phyloP scores from a whole-genome alignment of 1,140 invertebrate species.

The Rhynchophorus ferrugineus region DNA sequence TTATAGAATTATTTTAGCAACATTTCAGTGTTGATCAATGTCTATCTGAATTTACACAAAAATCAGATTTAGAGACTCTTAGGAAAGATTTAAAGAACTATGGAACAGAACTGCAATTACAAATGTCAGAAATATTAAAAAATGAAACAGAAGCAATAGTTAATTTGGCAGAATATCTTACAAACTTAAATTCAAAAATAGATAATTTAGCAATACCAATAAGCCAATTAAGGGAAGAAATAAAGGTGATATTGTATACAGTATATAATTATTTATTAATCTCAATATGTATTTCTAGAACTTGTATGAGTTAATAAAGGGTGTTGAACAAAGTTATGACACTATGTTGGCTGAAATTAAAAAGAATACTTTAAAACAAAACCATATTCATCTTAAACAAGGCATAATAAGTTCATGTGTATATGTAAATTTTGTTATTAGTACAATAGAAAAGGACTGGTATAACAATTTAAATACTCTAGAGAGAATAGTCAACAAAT shows the following conservation, averaged over 20 bases:
- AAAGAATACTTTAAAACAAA: conserved; percentile 25
- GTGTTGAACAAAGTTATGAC: conserved; percentile 24
- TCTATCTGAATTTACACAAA: conserved; percentile 31
- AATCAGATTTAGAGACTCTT: conserved; percentile 32
- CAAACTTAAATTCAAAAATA: conserved; percentile 33
- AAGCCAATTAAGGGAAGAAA: conserved; percentile 33
- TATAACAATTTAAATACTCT: conserved; percentile 35
- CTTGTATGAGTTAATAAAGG: conserved; percentile 26
- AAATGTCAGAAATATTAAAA: conserved; percentile 36
- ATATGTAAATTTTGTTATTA: conserved; percentile 32
- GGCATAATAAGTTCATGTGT: conserved; percentile 26
- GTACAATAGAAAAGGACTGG: conserved; percentile 17
- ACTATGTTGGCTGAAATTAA: conserved; percentile 25
- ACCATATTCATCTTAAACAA: conserved; percentile 29
- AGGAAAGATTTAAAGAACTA: conserved; percentile 32
- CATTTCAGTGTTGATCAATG: conserved; percentile 32
- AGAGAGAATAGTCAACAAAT: conserved; percentile 43
- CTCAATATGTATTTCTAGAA: conserved; percentile 22
- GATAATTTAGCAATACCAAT: conserved; percentile 31
- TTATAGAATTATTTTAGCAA: conserved; percentile 20
- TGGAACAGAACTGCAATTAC: conserved; percentile 29
- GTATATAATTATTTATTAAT: neutral
- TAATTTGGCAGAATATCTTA: conserved; percentile 35
- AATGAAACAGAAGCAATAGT: conserved; percentile 36
- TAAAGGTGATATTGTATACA: conserved; percentile 25